Evolutionary conservation across 1,140 invertebrate species (phyloP).

Genomic region (Dermatophagoides farinae): DNA sequence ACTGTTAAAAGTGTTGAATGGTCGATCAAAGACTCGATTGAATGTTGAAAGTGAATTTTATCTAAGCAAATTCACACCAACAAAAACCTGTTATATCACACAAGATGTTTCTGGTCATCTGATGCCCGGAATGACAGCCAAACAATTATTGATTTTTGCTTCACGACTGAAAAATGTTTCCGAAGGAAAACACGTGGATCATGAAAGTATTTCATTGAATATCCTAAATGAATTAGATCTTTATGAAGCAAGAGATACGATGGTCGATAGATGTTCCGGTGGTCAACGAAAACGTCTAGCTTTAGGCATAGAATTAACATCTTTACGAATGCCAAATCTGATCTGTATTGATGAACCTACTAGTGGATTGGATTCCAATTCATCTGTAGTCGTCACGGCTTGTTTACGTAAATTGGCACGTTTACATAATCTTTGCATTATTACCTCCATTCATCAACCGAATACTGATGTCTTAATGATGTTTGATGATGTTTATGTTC

Average conservation of each 20-base stretch:
- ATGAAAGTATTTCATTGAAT: background rate
- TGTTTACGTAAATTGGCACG: slow-evolving; percentile 34
- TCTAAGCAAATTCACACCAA: background rate
- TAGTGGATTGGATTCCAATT: slow-evolving; percentile 23
- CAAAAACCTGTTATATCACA: slow-evolving; percentile 3
- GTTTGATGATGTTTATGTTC: slow-evolving; percentile 10
- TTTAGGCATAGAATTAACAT: slow-evolving; percentile 75
- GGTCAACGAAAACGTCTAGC: slow-evolving; percentile 78
- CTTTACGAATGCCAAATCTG: slow-evolving; percentile 52
- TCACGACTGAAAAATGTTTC: background rate
- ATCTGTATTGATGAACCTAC: slow-evolving; percentile 10
- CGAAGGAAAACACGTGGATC: background rate
- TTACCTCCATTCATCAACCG: slow-evolving; percentile 11
- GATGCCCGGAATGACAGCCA: slow-evolving; percentile 4
- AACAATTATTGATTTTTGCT: slow-evolving; percentile 3
- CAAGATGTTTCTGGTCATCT: slow-evolving; percentile 6
- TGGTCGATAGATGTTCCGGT: slow-evolving; percentile 58
- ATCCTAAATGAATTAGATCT: background rate
- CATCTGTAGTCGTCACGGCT: slow-evolving; percentile 27
- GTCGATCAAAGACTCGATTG: background rate
- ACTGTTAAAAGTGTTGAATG: slow-evolving; percentile 5
- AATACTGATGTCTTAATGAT: background rate
- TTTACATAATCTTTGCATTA: background rate
- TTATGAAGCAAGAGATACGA: slow-evolving; percentile 33
- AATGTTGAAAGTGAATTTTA: background rate